Evolutionary conservation across 2,113 vertebrate species (phyloP).

Genomic region (Vanacampus margaritifer): DNA sequence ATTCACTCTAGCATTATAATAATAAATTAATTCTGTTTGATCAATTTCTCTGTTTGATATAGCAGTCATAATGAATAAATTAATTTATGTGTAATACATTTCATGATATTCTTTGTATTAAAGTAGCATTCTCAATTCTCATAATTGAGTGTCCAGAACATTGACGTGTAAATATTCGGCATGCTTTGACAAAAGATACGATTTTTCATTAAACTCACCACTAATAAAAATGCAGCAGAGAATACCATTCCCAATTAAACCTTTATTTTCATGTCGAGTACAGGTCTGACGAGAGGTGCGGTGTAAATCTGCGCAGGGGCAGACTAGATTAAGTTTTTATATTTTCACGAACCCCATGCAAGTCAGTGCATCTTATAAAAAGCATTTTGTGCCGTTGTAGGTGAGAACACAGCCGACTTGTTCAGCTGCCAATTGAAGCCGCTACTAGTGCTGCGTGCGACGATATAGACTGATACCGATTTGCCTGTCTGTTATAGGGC

Average conservation of each 20-base stretch:
- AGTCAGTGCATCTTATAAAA: too few relatives aligned
- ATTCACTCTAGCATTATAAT: conserved; percentile 6
- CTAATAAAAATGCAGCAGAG: neutral
- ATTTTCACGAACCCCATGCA: too few relatives aligned
- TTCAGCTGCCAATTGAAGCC: too few relatives aligned
- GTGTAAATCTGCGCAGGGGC: too few relatives aligned
- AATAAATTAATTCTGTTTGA: conserved; percentile 31
- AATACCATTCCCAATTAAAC: neutral
- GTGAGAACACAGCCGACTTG: too few relatives aligned
- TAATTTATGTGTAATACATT: neutral
- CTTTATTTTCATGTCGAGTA: neutral
- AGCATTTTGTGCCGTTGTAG: too few relatives aligned
- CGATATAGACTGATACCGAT: too few relatives aligned
- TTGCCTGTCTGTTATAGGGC: too few relatives aligned
- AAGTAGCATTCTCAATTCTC: neutral
- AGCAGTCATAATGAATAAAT: conserved; percentile 6
- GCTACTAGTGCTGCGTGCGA: too few relatives aligned
- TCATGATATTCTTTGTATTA: neutral
- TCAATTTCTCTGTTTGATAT: conserved; percentile 43
- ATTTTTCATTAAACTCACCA: neutral
- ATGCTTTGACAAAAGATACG: neutral
- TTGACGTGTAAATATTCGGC: neutral
- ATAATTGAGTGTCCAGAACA: neutral
- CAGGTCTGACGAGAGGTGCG: too few relatives aligned
- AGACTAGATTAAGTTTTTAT: too few relatives aligned